Evolutionary conservation across 2,888 invertebrate species (phyloP), one percentile per base, ranked within the genome.

Genomic region (Margaritifera margaritifera): DNA sequence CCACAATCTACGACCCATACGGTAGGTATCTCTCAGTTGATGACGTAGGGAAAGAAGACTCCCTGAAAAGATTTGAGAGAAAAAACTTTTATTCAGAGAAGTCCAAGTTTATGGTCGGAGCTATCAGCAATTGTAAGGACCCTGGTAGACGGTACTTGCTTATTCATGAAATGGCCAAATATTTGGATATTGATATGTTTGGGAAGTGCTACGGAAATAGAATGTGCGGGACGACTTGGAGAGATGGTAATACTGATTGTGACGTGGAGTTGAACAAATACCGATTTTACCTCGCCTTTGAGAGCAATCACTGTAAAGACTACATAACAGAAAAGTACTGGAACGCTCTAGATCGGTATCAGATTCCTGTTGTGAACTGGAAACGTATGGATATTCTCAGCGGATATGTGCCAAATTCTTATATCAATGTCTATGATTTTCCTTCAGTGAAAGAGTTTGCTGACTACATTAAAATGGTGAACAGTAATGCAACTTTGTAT

Each of bases 321-420:
- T 79, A 75, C 62, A 64, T 74, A 52, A 77, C 76, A 11, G 76
- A 75, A 31, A 79, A 75, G 64, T 56, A 77, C 50, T 77, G 65
- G 68, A 27, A 50, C 11, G 71, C 71, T 8, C 62, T 68, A 50
- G 19, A 19, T 1, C 62, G 68, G 42, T 20, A 62, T 1, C 71
- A 71, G 60, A 68, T 80, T 18, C 79, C 80, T 1, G 71, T 80
- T 5, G 75, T 76, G 5, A 63, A 69, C 52, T 77, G 77, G 24
- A 69, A 68, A 19, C 71, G 64, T 6, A 54, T 73, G 56, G 77
- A 79, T 61, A 53, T n/a, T n/a, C n/a, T n/a, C n/a, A n/a, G n/a
- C n/a, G n/a, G n/a, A n/a, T n/a, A n/a, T n/a, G n/a, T n/a, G n/a
- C n/a, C n/a, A n/a, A n/a, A n/a, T n/a, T n/a, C n/a, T n/a, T n/a